Evolutionary conservation across 2,113 vertebrate species (phyloP).

Genomic region (Prinia subflava): DNA sequence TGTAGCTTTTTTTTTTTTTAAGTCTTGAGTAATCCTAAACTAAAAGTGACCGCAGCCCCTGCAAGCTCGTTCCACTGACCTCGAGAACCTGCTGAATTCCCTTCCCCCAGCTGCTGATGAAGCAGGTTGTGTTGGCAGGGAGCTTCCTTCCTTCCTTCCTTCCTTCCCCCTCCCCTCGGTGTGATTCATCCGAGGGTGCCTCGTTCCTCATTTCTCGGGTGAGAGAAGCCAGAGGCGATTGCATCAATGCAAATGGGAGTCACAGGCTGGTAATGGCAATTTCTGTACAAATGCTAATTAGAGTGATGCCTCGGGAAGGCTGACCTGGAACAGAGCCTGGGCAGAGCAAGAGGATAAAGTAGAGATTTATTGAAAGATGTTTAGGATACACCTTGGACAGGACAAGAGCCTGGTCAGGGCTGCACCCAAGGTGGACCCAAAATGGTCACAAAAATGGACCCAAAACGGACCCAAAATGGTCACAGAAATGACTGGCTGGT

Average conservation of each 20-base stretch:
- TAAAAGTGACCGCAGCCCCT: not conserved
- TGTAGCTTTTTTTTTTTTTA: not conserved
- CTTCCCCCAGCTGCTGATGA: not conserved
- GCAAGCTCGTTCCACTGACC: not conserved
- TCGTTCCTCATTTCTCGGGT: too few species aligned
- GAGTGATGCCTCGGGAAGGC: not conserved
- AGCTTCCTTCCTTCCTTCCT: not conserved
- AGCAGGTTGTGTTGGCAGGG: not conserved
- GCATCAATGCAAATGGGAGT: not conserved
- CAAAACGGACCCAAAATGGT: too few species aligned
- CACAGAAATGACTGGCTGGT: too few species aligned
- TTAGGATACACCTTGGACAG: not conserved
- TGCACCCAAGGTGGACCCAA: not conserved
- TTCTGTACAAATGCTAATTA: not conserved
- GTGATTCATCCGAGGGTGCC: conserved; percentile 32
- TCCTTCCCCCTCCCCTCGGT: not conserved
- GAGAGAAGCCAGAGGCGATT: not conserved
- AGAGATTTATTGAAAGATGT: not conserved
- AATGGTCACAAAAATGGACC: not conserved
- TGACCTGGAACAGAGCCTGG: not conserved
- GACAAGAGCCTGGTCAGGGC: not conserved
- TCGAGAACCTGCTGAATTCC: not conserved
- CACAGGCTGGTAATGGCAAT: not conserved
- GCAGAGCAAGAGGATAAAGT: not conserved
- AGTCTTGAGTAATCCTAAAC: not conserved